Conservation (phyloP, 1,140 invertebrate genomes). For the Brachionus manjavacas region DNA sequence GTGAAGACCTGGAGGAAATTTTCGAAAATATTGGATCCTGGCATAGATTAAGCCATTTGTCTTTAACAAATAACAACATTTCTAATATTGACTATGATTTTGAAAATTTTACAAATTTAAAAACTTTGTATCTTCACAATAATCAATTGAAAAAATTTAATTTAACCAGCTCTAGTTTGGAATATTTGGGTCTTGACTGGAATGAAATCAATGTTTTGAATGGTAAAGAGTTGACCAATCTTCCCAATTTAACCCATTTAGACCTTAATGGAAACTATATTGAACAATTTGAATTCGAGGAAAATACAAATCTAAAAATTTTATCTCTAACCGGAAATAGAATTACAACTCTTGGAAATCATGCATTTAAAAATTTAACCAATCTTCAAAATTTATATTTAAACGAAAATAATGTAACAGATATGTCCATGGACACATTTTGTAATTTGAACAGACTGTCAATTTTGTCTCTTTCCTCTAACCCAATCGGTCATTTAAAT, state of each 20-base stretch:
- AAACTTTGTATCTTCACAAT: background rate
- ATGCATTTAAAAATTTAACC: background rate
- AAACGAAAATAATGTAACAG: background rate
- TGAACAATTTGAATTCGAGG: background rate
- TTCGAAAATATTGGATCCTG: background rate
- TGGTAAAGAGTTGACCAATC: background rate
- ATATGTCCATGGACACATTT: background rate
- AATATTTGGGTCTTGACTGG: background rate
- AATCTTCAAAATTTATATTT: background rate
- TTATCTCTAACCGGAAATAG: background rate
- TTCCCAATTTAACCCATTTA: background rate
- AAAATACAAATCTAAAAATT: background rate
- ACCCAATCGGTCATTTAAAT: background rate
- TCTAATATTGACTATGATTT: background rate
- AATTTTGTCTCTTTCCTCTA: background rate
- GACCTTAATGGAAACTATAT: background rate
- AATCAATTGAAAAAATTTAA: background rate
- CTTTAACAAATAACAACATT: background rate
- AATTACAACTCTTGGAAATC: background rate
- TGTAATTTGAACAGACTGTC: background rate
- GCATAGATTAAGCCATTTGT: background rate
- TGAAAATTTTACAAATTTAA: background rate
- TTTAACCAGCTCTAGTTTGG: background rate
- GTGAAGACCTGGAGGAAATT: background rate
- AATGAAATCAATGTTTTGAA: background rate